Conservation (phyloP, 2,113 vertebrate genomes). For the Malurus alboscapulatus region DNA sequence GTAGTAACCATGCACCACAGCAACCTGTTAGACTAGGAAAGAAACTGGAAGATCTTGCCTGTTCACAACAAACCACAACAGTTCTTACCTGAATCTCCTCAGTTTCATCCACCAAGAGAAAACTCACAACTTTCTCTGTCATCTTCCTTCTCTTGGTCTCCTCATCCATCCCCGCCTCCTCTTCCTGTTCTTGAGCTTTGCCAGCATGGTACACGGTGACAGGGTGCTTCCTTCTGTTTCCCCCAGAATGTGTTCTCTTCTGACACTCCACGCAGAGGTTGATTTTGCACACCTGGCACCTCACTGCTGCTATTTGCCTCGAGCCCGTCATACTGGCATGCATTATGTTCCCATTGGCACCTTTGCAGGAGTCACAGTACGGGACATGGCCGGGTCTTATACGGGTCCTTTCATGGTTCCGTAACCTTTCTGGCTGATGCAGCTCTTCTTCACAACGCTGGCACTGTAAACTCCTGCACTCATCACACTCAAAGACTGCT, state of each 20-base stretch:
- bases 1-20: background rate
- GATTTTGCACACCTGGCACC: constrained; percentile 91
- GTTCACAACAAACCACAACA: background rate
- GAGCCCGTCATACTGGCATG: constrained; percentile 59
- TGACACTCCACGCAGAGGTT: constrained; percentile 92
- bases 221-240: constrained; percentile 89
- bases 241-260: constrained; percentile 88
- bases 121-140: constrained; percentile 90
- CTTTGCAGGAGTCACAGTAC: constrained; percentile 92
- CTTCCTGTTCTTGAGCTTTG: constrained; percentile 72
- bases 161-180: constrained; percentile 74
- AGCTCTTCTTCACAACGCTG: constrained; percentile 90
- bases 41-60: background rate
- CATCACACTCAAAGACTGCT: constrained; percentile 92
- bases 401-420: constrained; percentile 90
- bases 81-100: constrained; percentile 92
- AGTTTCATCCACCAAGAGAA: constrained; percentile 93
- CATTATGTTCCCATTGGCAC: constrained; percentile 75
- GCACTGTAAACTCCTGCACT: constrained; percentile 94
- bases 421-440: constrained; percentile 88
- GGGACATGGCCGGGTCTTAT: constrained; percentile 88
- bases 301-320: constrained; percentile 83
- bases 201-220: constrained; percentile 77
- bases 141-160: constrained; percentile 83
- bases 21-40: background rate